Evolutionary conservation across 2,113 vertebrate genomes (phyloP).

Genomic region (Lipophrys pholis): DNA sequence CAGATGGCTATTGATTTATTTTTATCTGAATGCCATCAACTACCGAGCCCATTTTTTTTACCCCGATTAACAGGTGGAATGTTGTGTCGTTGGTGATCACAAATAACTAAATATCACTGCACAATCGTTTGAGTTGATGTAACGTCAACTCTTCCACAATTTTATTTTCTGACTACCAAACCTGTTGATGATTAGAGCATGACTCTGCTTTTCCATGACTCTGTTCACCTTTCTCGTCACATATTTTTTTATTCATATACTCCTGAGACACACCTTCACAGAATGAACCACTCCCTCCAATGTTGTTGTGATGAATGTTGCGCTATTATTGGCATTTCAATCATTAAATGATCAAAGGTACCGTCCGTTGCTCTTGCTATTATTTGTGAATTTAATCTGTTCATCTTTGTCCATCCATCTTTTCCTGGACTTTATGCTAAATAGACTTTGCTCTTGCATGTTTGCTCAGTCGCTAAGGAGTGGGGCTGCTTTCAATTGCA

Average conservation of each 20-base stretch:
- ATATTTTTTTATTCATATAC: background rate
- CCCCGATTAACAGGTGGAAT: too few relatives aligned
- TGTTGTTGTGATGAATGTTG: background rate
- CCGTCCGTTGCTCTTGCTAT: background rate
- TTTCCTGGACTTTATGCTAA: slow-evolving; percentile 46
- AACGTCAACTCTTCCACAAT: too few relatives aligned
- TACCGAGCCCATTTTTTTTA: too few relatives aligned
- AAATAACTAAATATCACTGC: too few relatives aligned
- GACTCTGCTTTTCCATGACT: too few relatives aligned
- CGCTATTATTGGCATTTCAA: background rate
- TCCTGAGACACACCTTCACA: background rate
- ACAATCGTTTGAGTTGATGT: too few relatives aligned
- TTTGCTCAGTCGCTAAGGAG: slow-evolving; percentile 64
- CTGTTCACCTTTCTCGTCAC: too few relatives aligned
- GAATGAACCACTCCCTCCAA: background rate
- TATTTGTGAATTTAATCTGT: slow-evolving; percentile 14
- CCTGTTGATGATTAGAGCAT: too few relatives aligned
- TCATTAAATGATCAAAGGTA: slow-evolving; percentile 1
- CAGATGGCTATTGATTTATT: too few relatives aligned
- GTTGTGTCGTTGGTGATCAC: too few relatives aligned
- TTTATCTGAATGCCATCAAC: too few relatives aligned
- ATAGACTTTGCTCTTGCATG: slow-evolving; percentile 50
- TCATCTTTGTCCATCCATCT: slow-evolving; percentile 5
- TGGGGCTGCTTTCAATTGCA: slow-evolving; percentile 61
- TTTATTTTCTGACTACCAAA: too few relatives aligned